Base-by-base conservation (phyloP, 2,797 vertebrate species). In the Darevskia nairensis region DNA sequence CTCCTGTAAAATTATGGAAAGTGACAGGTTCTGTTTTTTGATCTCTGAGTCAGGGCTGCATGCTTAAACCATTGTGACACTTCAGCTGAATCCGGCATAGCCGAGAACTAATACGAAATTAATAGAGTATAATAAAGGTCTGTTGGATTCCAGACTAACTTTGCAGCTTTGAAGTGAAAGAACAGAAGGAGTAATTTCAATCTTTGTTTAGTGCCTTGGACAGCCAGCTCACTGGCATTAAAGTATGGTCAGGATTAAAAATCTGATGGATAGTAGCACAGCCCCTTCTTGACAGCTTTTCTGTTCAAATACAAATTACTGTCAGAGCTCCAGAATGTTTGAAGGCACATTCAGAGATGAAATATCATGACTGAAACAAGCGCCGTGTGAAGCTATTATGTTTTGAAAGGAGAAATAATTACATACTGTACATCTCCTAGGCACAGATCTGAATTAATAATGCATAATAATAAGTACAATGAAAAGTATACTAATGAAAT, bases 301-400 rank as follows among this genome's bases (percentile, higher is more conserved):
- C 96, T 96, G 94, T 97, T 97, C 96, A 97, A 96, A 97, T 97
- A 97, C 94, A 96, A 97, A 97, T 97, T 97, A 97, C 96, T 97
- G 96, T 97, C 96, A 96, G 86, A 96, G 92, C 64, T 91, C 17
- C 84, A 92, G 94, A 97, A 94, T 93, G 86, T 97, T 90, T 94
- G 94, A 97, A 96, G 94, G 92, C 94, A 93, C 93, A 94, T 95
- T 97, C 90, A 2, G 94, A 96, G 91, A 96, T 97, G 96, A 97
- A 97, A 97, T 97, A 97, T 95, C 79, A 13, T 93, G 93, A 95
- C 91, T 95, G 94, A 94, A 96, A 94, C 91, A 95, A 96, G 92
- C 90, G 82, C 90, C 89, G 86, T 95, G 92, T 94, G 93, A 96
- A 96, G 94, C 95, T 96, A 95, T 96, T 97, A 96, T 92, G 89